Conservation (phyloP, 2,888 invertebrate genomes). For the Schizaphis graminum region DNA sequence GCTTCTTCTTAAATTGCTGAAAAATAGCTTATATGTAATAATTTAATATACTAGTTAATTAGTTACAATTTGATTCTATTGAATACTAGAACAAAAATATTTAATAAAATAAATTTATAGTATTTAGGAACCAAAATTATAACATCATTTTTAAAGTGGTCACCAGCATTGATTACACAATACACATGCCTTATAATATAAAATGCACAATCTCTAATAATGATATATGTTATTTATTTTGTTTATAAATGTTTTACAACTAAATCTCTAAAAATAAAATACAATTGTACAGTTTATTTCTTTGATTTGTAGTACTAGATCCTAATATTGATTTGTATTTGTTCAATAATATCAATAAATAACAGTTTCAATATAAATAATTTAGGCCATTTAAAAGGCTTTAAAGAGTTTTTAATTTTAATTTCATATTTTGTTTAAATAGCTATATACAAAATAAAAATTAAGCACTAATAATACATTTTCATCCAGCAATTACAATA, state of each 20-base stretch:
- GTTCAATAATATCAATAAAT: slow-evolving; percentile 19
- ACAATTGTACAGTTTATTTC: background rate
- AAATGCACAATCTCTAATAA: background rate
- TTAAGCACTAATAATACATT: background rate
- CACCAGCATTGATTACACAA: background rate
- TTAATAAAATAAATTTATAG: background rate
- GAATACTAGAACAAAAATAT: background rate
- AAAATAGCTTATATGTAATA: background rate
- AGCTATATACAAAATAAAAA: background rate
- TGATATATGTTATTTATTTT: background rate
- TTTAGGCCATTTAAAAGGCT: background rate
- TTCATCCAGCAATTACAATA: background rate
- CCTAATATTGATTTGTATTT: background rate
- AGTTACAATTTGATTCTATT: background rate
- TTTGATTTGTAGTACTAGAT: background rate
- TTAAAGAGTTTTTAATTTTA: background rate
- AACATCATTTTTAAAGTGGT: background rate
- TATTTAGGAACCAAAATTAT: background rate
- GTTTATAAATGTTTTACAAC: background rate
- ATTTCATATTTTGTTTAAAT: background rate
- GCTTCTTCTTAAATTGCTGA: background rate
- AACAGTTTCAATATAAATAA: background rate
- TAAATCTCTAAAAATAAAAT: background rate
- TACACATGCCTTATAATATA: background rate
- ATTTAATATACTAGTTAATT: background rate